A percentile compares a stretch with the other conserved stretches of the same genome.
Conservation (phyloP, 2,888 invertebrate species). For the Thereva unica region DNA sequence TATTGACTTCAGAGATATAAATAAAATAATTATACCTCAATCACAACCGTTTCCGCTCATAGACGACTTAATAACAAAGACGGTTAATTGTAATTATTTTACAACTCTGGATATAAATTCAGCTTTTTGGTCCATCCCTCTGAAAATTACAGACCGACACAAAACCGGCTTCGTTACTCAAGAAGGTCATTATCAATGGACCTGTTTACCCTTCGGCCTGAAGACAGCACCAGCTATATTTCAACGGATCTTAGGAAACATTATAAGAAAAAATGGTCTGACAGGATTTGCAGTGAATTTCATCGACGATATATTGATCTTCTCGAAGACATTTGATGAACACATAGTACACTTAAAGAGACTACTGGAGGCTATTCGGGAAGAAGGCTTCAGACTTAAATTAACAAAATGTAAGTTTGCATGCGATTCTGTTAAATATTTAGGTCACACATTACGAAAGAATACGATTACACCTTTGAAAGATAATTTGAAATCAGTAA, state of each 20-base stretch:
- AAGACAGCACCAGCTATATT: conserved; percentile 41
- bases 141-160: not conserved
- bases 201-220: conserved; percentile 16
- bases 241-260: conserved; percentile 42
- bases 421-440: conserved; percentile 37
- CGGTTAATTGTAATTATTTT: conserved; percentile 20
- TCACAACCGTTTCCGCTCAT: conserved; percentile 35
- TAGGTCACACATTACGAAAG: conserved; percentile 41
- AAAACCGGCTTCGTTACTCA: conserved; percentile 28
- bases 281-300: conserved; percentile 41
- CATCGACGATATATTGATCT: conserved; percentile 43
- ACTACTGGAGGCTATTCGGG: conserved; percentile 40
- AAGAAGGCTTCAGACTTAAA: conserved; percentile 39
- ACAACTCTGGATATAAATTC: conserved; percentile 40
- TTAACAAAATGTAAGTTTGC: conserved; percentile 37
- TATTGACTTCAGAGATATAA: conserved; percentile 41
- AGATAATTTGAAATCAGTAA: conserved; percentile 24
- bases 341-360: conserved; percentile 16
- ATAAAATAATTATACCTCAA: conserved; percentile 35
- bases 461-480: conserved; percentile 37
- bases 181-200: conserved; percentile 44
- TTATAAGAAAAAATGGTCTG: conserved; percentile 41
- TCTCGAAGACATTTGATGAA: conserved; percentile 36
- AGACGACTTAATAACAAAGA: not conserved
- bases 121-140: conserved; percentile 42